phyloP scores from a whole-genome alignment of 1,140 invertebrate genomes.

The Aphaenogaster floridana region DNA sequence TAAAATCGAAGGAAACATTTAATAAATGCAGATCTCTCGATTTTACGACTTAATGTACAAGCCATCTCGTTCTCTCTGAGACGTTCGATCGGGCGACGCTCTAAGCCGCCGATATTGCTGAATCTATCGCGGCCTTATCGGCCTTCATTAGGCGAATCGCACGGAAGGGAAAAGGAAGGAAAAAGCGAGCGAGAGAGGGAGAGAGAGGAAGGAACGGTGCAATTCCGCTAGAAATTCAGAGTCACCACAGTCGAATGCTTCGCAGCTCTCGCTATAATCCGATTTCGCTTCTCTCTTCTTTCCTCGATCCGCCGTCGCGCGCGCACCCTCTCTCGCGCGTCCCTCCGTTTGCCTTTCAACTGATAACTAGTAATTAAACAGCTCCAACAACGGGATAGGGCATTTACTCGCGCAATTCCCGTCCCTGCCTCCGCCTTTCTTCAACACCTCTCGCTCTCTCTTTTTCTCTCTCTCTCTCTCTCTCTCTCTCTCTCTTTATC shows the following conservation, averaged over 20 bases:
- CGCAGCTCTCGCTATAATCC: slow-evolving; percentile 76
- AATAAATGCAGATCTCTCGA: slow-evolving; percentile 62
- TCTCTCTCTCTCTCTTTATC: not conserved
- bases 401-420: slow-evolving; percentile 61
- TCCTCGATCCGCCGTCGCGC: slow-evolving; percentile 22
- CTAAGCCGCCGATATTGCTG: slow-evolving; percentile 61
- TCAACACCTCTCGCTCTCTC: slow-evolving; percentile 16
- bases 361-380: slow-evolving; percentile 66
- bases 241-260: slow-evolving; percentile 69
- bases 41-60: slow-evolving; percentile 65
- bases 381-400: slow-evolving; percentile 60
- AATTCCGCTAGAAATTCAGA: slow-evolving; percentile 64
- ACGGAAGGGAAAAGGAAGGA: slow-evolving; percentile 26
- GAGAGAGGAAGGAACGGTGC: slow-evolving; percentile 36
- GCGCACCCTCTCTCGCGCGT: not conserved
- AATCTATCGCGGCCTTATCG: slow-evolving; percentile 63
- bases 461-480: not conserved
- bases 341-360: slow-evolving; percentile 60
- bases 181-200: slow-evolving; percentile 41
- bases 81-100: slow-evolving; percentile 12
- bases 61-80: slow-evolving; percentile 31
- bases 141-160: slow-evolving; percentile 58
- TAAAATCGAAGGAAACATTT: slow-evolving; percentile 59
- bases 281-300: slow-evolving; percentile 69
- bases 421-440: slow-evolving; percentile 42